A percentile compares a stretch with the other conserved stretches of the same genome.
phyloP scores from a whole-genome alignment of 2,797 vertebrate species.

The Hozukius guyotensis region DNA sequence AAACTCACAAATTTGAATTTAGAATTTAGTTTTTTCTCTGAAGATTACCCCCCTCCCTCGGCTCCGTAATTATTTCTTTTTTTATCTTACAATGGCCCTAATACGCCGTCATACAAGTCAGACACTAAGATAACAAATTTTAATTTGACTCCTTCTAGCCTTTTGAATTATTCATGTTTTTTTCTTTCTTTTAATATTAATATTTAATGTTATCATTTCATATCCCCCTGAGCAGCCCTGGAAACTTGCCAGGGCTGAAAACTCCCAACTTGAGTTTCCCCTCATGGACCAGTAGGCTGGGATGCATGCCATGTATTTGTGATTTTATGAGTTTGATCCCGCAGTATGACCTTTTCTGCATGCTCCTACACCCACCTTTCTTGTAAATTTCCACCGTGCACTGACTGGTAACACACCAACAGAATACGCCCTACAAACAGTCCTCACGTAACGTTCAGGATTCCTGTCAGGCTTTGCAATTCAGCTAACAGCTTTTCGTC shows the following conservation, averaged over 20 bases:
- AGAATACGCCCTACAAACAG: background rate
- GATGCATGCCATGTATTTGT: constrained; percentile 49
- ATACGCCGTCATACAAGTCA: background rate
- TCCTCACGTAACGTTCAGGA: constrained; percentile 11
- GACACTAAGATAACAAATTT: background rate
- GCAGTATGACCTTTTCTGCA: constrained; percentile 55
- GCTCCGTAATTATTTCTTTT: background rate
- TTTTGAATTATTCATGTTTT: background rate
- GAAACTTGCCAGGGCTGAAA: constrained; percentile 4
- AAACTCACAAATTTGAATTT: too few relatives aligned
- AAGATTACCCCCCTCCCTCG: too few relatives aligned
- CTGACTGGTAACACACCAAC: constrained; percentile 12
- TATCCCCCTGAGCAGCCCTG: background rate
- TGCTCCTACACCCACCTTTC: constrained; percentile 5
- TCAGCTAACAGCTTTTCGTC: constrained; percentile 37
- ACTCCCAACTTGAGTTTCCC: background rate
- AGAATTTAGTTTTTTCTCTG: too few relatives aligned
- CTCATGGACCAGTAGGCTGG: constrained; percentile 18
- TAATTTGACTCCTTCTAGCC: background rate
- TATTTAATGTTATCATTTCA: constrained; percentile 13
- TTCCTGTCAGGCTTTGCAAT: constrained; percentile 34
- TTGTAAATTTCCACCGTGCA: constrained; percentile 27
- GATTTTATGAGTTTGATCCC: constrained; percentile 46
- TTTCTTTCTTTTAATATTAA: background rate
- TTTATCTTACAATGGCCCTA: background rate